phyloP scores from a whole-genome alignment of 2,888 invertebrate species.

The Ctena decussata region DNA sequence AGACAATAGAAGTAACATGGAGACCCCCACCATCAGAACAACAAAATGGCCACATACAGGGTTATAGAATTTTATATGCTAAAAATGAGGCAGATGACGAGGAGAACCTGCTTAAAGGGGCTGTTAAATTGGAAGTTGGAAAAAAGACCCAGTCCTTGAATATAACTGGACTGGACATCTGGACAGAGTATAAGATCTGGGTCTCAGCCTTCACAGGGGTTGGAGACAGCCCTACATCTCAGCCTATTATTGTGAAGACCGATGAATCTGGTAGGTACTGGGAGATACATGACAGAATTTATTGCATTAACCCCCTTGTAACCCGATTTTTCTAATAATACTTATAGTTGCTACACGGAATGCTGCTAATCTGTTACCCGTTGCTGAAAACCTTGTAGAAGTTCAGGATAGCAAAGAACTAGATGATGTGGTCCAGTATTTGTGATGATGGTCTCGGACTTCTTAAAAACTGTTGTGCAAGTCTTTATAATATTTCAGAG shows the following conservation, averaged over 20 bases:
- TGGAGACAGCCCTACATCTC: constrained; percentile 97
- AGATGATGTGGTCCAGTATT: background rate
- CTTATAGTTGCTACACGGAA: background rate
- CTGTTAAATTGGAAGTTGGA: constrained; percentile 71
- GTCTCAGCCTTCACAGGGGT: constrained; percentile 98
- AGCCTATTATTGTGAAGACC: constrained; percentile 96
- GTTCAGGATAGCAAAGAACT: background rate
- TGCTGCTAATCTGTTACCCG: background rate
- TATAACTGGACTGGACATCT: constrained; percentile 96
- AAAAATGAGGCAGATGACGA: constrained; percentile 86
- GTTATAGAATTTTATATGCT: constrained; percentile 83
- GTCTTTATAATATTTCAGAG: too few species aligned
- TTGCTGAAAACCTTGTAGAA: constrained; percentile 3
- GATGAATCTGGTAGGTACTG: constrained; percentile 98
- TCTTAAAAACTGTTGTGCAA: background rate
- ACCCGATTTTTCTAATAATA: constrained; percentile 9
- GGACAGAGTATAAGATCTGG: constrained; percentile 99
- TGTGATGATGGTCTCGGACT: background rate
- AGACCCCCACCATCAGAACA: constrained; percentile 96
- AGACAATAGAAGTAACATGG: constrained; percentile 96
- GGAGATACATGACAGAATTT: background rate
- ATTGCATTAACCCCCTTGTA: background rate
- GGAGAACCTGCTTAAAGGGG: constrained; percentile 8
- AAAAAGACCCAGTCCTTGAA: constrained; percentile 88
- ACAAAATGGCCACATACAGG: constrained; percentile 91